Conservation (phyloP, 92 coral and sea anemone species). For the Galaxea fascicularis region DNA sequence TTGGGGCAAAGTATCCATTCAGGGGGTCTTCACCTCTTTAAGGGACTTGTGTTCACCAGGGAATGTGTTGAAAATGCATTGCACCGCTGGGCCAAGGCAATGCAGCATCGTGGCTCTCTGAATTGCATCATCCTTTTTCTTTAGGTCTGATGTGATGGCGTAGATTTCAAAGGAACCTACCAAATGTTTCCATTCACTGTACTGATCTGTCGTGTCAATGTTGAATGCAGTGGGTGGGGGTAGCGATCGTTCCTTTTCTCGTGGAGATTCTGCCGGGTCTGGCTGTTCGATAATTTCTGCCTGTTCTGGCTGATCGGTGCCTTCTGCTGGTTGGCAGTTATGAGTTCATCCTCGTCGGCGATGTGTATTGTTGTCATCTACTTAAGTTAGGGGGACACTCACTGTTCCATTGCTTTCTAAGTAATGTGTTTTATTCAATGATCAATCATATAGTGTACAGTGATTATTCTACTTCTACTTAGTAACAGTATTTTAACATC, state of each 20-base stretch:
- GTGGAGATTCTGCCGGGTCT: neutral
- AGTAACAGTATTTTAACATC: slow-evolving; percentile 5
- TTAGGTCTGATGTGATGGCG: slow-evolving; percentile 18
- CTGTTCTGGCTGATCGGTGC: neutral
- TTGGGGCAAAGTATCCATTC: slow-evolving; percentile 44
- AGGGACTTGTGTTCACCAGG: slow-evolving; percentile 30
- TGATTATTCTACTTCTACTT: neutral
- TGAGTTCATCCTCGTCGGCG: neutral
- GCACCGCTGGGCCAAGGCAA: slow-evolving; percentile 47
- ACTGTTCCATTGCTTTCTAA: slow-evolving; percentile 1
- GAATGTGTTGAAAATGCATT: slow-evolving; percentile 43
- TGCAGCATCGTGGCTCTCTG: slow-evolving; percentile 42
- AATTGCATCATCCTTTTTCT: slow-evolving; percentile 18
- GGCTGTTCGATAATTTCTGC: neutral
- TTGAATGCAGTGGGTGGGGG: neutral
- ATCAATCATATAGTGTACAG: neutral
- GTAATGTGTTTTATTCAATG: neutral
- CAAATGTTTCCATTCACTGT: slow-evolving; percentile 29
- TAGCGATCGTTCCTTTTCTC: neutral
- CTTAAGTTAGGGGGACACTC: neutral
- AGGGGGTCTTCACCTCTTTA: slow-evolving; percentile 17
- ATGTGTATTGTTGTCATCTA: neutral
- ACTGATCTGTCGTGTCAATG: neutral
- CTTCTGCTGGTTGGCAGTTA: neutral
- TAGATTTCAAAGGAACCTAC: slow-evolving; percentile 8